These are phyloP conservation scores for Spatula versicolor DNA, from an alignment of 2,797 vertebrate species.

Conservation along the genomic window DNA sequence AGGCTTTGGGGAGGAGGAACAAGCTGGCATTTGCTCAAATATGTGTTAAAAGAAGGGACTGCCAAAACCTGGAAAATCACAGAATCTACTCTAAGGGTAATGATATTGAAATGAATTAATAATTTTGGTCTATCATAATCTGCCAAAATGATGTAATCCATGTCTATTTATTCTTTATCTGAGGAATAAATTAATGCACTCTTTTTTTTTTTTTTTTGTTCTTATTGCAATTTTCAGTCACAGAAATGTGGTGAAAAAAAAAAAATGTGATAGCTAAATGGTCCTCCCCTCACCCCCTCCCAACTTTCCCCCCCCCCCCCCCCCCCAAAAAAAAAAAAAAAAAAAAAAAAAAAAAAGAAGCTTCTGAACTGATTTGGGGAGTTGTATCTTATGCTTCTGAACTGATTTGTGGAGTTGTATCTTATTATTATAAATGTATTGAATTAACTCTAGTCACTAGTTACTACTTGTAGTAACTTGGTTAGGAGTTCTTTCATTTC, in stretches of 20 bases:
- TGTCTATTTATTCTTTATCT: conserved; percentile 25
- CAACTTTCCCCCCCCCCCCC: too few relatives aligned
- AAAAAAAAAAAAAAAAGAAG: background rate
- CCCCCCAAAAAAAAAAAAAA: background rate
- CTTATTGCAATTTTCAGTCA: background rate
- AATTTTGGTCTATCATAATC: conserved; percentile 23
- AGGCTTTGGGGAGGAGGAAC: conserved; percentile 8
- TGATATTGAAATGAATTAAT: conserved; percentile 35
- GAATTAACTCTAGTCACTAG: background rate
- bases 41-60: background rate
- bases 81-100: background rate
- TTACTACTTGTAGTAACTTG: background rate
- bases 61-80: conserved; percentile 20
- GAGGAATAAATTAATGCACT: background rate
- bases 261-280: background rate
- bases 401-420: background rate
- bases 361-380: too few relatives aligned
- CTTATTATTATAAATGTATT: background rate
- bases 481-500: background rate
- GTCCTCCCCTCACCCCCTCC: background rate
- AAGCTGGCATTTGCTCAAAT: conserved; percentile 44
- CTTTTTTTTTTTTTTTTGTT: background rate
- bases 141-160: background rate
- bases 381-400: too few relatives aligned
- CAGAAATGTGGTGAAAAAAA: conserved; percentile 1